These are phyloP conservation scores for Drosophila hamatofila DNA, from an alignment of 2,888 invertebrate species.

Conservation along the genomic window DNA sequence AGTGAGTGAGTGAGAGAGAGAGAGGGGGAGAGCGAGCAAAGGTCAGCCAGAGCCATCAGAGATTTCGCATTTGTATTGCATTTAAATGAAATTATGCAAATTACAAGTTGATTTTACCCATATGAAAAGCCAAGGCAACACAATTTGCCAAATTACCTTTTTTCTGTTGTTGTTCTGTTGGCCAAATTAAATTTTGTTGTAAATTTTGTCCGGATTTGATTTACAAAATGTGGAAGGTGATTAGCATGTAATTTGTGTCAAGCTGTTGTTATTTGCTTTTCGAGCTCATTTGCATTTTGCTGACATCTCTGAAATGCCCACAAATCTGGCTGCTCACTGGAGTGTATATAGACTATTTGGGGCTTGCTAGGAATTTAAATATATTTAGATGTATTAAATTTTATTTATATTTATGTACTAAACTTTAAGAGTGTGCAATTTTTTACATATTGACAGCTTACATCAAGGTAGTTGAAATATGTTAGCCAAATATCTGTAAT, in stretches of 20 bases:
- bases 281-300: constrained; percentile 26
- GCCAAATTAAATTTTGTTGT: constrained; percentile 17
- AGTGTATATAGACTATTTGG: background rate
- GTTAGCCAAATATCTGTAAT: too few species aligned
- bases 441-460: too few species aligned
- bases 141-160: constrained; percentile 42
- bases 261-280: constrained; percentile 24
- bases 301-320: background rate
- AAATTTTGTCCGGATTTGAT: constrained; percentile 22
- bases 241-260: constrained; percentile 36
- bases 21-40: background rate
- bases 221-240: constrained; percentile 26
- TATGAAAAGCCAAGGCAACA: constrained; percentile 19
- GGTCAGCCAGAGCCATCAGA: constrained; percentile 31
- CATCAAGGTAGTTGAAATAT: too few species aligned
- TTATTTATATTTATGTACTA: too few species aligned
- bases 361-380: background rate
- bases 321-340: background rate
- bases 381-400: background rate
- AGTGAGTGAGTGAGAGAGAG: background rate
- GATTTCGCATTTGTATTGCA: constrained; percentile 34
- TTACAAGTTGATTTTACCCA: constrained; percentile 29
- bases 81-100: constrained; percentile 48
- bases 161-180: constrained; percentile 18
- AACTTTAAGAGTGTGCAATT: too few species aligned